A percentile compares a stretch with the other conserved stretches of the same genome.
phyloP scores from a whole-genome alignment of 2,113 vertebrate genomes.

The Syrrhaptes paradoxus region DNA sequence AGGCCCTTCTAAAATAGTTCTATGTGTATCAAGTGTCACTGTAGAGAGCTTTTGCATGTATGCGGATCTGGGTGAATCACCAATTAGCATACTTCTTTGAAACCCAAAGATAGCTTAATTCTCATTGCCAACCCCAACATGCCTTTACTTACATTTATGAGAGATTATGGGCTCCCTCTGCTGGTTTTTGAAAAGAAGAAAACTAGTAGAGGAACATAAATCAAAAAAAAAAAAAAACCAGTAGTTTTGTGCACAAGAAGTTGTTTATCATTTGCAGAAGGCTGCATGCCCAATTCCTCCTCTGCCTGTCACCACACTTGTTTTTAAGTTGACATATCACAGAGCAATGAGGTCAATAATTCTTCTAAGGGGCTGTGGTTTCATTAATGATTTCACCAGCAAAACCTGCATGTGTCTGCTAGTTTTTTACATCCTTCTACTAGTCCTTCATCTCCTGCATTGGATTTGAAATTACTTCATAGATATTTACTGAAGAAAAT shows the following conservation, averaged over 20 bases:
- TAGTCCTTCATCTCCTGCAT: not conserved
- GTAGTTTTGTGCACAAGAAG: not conserved
- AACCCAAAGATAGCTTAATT: not conserved
- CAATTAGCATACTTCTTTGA: not conserved
- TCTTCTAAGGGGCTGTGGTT: not conserved
- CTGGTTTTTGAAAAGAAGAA: not conserved
- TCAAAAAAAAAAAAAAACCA: too few species aligned
- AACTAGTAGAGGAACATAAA: not conserved
- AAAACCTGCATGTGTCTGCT: not conserved
- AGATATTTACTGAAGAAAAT: not conserved
- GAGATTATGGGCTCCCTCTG: conserved; percentile 52
- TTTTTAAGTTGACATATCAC: not conserved
- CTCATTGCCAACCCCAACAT: too few species aligned
- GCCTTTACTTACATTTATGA: not conserved
- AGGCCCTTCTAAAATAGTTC: not conserved
- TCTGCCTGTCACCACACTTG: not conserved
- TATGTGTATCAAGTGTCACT: not conserved
- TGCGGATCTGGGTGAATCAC: not conserved
- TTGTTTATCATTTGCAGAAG: not conserved
- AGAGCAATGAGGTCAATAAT: not conserved
- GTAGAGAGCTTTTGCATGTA: not conserved
- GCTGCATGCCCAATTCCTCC: not conserved
- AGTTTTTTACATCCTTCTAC: not conserved
- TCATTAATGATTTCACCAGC: not conserved
- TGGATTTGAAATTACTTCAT: not conserved